Percentiles rank a stretch among this genome's conserved stretches.
Conservation (phyloP, 1,140 invertebrate genomes). For the Lamellibrachia luymesi region DNA sequence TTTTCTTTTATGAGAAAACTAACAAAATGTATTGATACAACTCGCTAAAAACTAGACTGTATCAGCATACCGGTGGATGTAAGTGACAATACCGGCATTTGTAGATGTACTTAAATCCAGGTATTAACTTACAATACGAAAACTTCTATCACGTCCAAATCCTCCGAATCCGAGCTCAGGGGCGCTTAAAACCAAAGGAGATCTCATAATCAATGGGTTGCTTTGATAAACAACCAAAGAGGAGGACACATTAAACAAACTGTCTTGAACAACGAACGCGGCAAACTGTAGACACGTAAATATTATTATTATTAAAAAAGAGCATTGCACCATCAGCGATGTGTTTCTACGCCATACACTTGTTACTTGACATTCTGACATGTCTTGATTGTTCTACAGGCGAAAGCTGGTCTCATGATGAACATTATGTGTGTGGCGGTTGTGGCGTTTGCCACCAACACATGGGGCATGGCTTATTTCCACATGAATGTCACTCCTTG, state of each 20-base stretch:
- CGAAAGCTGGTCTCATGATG: conserved; percentile 73
- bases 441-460: conserved; percentile 68
- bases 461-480: conserved; percentile 63
- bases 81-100: not conserved
- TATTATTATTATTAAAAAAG: not conserved
- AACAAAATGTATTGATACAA: not conserved
- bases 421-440: conserved; percentile 71
- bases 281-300: not conserved
- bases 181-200: not conserved
- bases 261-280: not conserved
- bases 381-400: conserved; percentile 37
- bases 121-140: not conserved
- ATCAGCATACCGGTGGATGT: not conserved
- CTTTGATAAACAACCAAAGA: not conserved
- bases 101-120: not conserved
- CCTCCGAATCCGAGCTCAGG: not conserved
- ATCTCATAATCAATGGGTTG: not conserved
- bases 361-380: not conserved
- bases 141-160: not conserved
- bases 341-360: not conserved
- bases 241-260: not conserved
- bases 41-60: not conserved
- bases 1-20: not conserved
- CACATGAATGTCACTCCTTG: conserved; percentile 62
- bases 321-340: not conserved